Percentiles rank a stretch among this genome's conserved stretches.
Conservation (phyloP, 2,113 vertebrate species). For the Cyprinodon variegatus region DNA sequence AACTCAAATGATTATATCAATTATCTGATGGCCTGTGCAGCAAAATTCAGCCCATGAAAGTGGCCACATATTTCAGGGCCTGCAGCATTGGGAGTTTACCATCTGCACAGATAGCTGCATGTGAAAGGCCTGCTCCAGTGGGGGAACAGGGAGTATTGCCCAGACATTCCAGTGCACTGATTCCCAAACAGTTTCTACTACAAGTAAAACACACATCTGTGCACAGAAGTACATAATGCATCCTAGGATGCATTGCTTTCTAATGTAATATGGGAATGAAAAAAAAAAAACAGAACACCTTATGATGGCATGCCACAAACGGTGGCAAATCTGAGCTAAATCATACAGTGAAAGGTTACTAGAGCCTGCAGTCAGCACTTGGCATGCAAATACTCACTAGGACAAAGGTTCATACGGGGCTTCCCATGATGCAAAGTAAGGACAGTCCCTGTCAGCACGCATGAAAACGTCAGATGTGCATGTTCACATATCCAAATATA, state of each 20-base stretch:
- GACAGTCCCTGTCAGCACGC: constrained; percentile 34
- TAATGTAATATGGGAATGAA: constrained; percentile 45
- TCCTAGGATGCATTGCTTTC: constrained; percentile 45
- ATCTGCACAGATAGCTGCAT: constrained; percentile 47
- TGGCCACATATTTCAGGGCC: constrained; percentile 39
- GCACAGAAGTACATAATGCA: constrained; percentile 17
- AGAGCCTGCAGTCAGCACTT: constrained; percentile 12
- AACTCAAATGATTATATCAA: background rate
- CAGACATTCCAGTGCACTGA: constrained; percentile 76
- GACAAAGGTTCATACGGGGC: constrained; percentile 32
- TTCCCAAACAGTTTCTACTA: constrained; percentile 75
- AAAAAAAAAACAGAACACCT: constrained; percentile 12
- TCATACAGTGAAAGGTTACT: constrained; percentile 7
- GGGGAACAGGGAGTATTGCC: constrained; percentile 72
- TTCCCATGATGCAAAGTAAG: constrained; percentile 66
- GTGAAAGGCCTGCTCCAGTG: constrained; percentile 62
- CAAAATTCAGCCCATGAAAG: constrained; percentile 17
- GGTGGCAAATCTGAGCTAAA: constrained; percentile 14
- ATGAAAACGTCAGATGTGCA: constrained; percentile 22
- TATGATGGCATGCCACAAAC: constrained; percentile 16
- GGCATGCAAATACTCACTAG: constrained; percentile 48
- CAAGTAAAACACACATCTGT: constrained; percentile 50
- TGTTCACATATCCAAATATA: constrained; percentile 8
- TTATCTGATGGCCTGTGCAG: constrained; percentile 21
- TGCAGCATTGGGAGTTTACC: constrained; percentile 49